These are phyloP conservation scores for Zaprionus gabonicus DNA, from an alignment of 1,140 invertebrate species.

Conservation along the genomic window DNA sequence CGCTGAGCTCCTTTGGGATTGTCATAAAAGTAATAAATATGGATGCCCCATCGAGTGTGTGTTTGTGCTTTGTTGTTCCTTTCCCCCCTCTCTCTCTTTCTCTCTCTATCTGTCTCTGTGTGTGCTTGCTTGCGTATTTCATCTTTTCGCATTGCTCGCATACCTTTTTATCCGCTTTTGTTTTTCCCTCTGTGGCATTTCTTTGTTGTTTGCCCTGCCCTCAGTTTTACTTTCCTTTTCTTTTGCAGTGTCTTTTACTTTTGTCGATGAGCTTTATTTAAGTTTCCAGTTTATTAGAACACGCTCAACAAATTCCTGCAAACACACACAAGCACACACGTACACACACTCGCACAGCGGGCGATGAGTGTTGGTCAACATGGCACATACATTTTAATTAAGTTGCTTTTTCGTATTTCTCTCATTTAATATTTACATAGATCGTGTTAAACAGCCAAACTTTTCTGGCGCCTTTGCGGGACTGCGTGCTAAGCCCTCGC, in stretches of 20 bases:
- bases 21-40: slow-evolving; percentile 60
- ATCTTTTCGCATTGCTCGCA: slow-evolving; percentile 47
- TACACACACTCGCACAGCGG: neutral
- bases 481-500: too few relatives aligned
- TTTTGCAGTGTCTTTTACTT: neutral
- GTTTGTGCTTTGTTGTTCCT: slow-evolving; percentile 27
- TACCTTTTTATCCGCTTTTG: slow-evolving; percentile 46
- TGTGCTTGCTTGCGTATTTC: slow-evolving; percentile 3
- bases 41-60: slow-evolving; percentile 18
- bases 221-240: slow-evolving; percentile 8
- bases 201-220: slow-evolving; percentile 50
- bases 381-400: slow-evolving; percentile 78
- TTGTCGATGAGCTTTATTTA: slow-evolving; percentile 51
- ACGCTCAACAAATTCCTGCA: slow-evolving; percentile 30
- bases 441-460: slow-evolving; percentile 55
- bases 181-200: slow-evolving; percentile 60
- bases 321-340: slow-evolving; percentile 13
- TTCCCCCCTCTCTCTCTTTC: neutral
- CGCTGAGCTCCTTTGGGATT: slow-evolving; percentile 62
- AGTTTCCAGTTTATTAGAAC: slow-evolving; percentile 60
- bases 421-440: slow-evolving; percentile 65
- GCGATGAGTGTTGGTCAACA: slow-evolving; percentile 30
- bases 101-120: neutral
- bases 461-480: slow-evolving; percentile 17
- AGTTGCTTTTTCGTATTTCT: slow-evolving; percentile 63